phyloP scores from a whole-genome alignment of 2,888 invertebrate genomes.

The Plagodis dolabraria region DNA sequence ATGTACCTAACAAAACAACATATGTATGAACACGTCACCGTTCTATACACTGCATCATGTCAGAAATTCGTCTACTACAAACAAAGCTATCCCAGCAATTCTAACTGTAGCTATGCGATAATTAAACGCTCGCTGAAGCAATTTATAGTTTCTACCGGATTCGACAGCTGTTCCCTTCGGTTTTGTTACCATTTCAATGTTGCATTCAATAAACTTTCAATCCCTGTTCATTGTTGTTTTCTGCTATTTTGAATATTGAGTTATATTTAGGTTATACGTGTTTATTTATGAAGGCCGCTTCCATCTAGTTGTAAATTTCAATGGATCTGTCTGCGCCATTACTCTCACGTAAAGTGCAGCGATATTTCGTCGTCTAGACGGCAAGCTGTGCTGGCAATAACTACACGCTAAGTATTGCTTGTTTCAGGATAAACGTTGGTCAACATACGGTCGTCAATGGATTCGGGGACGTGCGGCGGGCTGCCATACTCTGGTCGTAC shows the following conservation, averaged over 20 bases:
- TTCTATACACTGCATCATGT: background rate
- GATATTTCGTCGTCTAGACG: slow-evolving; percentile 35
- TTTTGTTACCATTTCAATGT: slow-evolving; percentile 1
- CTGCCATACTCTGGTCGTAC: slow-evolving; percentile 67
- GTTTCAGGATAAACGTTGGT: slow-evolving; percentile 69
- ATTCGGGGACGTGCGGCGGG: slow-evolving; percentile 71
- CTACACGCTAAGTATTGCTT: slow-evolving; percentile 21
- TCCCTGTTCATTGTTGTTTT: background rate
- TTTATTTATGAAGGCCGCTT: slow-evolving; percentile 14
- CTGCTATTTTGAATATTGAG: slow-evolving; percentile 1
- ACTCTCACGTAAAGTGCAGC: slow-evolving; percentile 25
- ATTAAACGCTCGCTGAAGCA: slow-evolving; percentile 11
- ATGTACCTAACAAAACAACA: no score
- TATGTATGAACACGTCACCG: no score
- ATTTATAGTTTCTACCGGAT: slow-evolving; percentile 4
- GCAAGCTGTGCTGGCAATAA: slow-evolving; percentile 31
- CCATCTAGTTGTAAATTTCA: slow-evolving; percentile 17
- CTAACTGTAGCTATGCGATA: background rate
- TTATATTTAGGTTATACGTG: background rate
- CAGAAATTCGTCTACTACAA: background rate
- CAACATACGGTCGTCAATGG: slow-evolving; percentile 61
- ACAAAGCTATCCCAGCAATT: slow-evolving; percentile 5
- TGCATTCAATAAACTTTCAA: background rate
- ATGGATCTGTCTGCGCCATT: slow-evolving; percentile 24
- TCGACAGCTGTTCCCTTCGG: background rate